Percentiles rank a stretch among this genome's conserved stretches.
Conservation (phyloP, 2,113 vertebrate species). For the Protobothrops flavoviridis region DNA sequence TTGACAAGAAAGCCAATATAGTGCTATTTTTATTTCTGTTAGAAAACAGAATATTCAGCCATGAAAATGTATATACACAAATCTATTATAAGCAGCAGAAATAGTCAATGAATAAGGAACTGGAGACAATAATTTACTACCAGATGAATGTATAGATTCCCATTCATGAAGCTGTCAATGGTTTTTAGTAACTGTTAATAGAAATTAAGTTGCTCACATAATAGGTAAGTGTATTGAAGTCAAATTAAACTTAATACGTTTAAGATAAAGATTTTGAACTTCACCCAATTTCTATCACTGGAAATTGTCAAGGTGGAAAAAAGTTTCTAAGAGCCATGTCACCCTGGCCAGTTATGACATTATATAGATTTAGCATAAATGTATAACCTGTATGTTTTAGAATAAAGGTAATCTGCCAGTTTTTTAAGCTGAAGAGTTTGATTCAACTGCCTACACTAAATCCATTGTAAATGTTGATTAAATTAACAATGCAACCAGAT, state of each 20-base stretch:
- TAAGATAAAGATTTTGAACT: neutral
- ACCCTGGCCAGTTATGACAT: neutral
- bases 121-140: neutral
- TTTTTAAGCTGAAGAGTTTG: neutral
- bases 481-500: conserved; percentile 27
- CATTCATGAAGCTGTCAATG: neutral
- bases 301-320: neutral
- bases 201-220: neutral
- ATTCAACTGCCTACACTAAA: neutral
- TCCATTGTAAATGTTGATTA: neutral
- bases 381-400: neutral
- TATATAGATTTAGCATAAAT: neutral
- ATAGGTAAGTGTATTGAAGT: neutral
- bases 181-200: neutral
- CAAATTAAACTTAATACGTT: neutral
- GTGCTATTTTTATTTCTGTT: too few species aligned
- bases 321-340: neutral
- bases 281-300: neutral
- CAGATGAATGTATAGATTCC: neutral
- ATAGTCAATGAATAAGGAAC: neutral
- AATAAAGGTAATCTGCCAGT: neutral
- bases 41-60: neutral
- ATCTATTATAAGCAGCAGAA: neutral
- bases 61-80: neutral
- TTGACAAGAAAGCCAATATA: neutral